Conservation (phyloP, 2,888 invertebrate genomes). For the Erebia ligea region DNA sequence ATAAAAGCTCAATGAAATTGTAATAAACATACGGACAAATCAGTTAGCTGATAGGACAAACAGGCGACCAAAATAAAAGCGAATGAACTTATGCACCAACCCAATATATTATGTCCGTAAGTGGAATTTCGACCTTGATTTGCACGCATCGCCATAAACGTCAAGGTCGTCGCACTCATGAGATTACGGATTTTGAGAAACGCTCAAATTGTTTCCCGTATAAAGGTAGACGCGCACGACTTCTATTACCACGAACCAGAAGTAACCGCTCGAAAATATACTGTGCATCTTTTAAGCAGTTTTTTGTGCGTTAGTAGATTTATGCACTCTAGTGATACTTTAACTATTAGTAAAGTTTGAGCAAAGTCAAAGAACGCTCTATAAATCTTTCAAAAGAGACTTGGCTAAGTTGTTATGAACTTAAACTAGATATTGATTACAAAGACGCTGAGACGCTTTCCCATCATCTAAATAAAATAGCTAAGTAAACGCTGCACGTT, state of each 20-base stretch:
- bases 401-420: neutral
- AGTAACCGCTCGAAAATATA: no score
- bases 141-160: constrained; percentile 65
- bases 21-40: neutral
- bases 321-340: no score
- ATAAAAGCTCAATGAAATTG: neutral
- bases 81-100: no score
- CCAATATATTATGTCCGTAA: neutral
- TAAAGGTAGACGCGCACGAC: constrained; percentile 32
- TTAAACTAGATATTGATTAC: neutral
- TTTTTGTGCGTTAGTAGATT: no score
- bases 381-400: neutral
- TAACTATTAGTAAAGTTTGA: no score
- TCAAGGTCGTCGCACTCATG: constrained; percentile 77
- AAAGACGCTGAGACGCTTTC: neutral
- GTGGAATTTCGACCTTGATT: constrained; percentile 57
- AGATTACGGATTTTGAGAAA: constrained; percentile 67
- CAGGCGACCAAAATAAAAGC: no score
- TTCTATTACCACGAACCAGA: constrained; percentile 10
- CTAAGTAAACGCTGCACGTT: constrained; percentile 1
- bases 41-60: no score
- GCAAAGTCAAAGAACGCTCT: no score
- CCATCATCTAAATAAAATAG: constrained; percentile 11
- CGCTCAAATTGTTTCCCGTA: constrained; percentile 21
- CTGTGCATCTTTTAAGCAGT: no score